These are phyloP conservation scores for Triops cancriformis DNA, from an alignment of 1,140 invertebrate species.

Conservation along the genomic window DNA sequence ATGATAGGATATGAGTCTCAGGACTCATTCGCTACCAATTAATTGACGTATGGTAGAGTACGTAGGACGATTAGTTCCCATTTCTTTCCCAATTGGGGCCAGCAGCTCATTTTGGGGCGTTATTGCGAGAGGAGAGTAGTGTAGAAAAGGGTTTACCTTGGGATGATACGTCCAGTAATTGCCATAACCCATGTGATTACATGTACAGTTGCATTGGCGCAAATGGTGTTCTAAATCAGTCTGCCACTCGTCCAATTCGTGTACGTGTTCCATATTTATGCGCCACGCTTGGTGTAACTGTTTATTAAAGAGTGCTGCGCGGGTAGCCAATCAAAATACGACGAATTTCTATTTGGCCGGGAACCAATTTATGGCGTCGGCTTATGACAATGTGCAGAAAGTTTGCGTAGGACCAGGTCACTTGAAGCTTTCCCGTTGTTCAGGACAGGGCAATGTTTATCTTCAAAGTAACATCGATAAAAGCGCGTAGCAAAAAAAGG, in stretches of 20 bases:
- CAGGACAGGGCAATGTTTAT: background rate
- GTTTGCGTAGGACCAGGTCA: background rate
- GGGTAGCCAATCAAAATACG: too few species aligned
- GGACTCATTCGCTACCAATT: too few species aligned
- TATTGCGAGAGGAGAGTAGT: background rate
- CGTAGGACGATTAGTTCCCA: too few species aligned
- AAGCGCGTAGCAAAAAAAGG: background rate
- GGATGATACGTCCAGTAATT: conserved; percentile 69
- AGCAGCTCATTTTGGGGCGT: too few species aligned
- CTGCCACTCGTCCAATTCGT: conserved; percentile 38
- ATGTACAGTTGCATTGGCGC: conserved; percentile 73
- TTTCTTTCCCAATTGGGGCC: too few species aligned
- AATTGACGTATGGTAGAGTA: too few species aligned
- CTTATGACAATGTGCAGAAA: background rate
- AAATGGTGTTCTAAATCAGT: conserved; percentile 73
- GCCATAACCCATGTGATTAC: conserved; percentile 83
- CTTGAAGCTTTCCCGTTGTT: background rate
- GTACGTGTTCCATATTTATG: conserved; percentile 10
- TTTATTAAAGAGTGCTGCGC: background rate
- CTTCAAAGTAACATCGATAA: background rate
- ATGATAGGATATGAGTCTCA: too few species aligned
- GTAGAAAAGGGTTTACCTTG: conserved; percentile 51
- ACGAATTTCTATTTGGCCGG: background rate
- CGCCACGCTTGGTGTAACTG: background rate
- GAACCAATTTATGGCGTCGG: background rate